Percentiles rank a stretch among this genome's conserved stretches.
Conservation (phyloP, 2,797 vertebrate genomes). For the Myotis pilosus region DNA sequence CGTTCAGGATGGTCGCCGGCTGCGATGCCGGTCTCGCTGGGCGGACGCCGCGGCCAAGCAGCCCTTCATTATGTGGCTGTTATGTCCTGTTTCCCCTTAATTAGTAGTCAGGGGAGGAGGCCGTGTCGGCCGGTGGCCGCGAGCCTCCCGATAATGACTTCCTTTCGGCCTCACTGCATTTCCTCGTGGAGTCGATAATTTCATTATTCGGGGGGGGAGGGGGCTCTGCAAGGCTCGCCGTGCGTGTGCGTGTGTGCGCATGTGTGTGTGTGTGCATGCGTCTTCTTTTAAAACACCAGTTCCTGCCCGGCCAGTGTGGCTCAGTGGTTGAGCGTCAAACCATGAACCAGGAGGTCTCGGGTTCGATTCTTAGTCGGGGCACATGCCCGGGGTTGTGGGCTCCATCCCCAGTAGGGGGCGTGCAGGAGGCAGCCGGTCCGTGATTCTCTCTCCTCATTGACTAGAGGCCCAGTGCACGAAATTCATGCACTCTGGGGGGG, state of each 20-base stretch:
- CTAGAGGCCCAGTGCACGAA: too few relatives aligned
- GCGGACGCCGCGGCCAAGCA: neutral
- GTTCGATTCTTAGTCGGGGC: too few relatives aligned
- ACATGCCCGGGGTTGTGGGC: too few relatives aligned
- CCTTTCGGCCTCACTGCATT: neutral
- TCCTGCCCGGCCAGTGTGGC: neutral
- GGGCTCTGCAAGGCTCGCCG: neutral
- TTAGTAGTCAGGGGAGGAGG: neutral
- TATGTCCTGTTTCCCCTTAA: neutral
- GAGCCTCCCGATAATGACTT: neutral
- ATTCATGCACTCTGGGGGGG: too few relatives aligned
- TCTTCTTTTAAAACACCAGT: neutral
- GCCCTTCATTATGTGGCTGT: too few relatives aligned
- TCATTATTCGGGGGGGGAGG: neutral
- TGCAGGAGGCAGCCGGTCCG: too few relatives aligned
- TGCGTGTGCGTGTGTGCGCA: neutral
- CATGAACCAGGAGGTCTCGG: too few relatives aligned
- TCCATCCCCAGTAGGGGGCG: too few relatives aligned
- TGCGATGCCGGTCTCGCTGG: neutral
- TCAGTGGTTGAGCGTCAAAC: too few relatives aligned
- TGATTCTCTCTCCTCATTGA: too few relatives aligned
- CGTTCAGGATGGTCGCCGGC: neutral
- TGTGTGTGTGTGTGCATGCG: neutral
- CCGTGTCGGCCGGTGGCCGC: neutral
- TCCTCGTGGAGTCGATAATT: conserved; percentile 25